These are phyloP conservation scores for Ryuthela nishihirai DNA, from an alignment of 2,888 invertebrate genomes.

Conservation along the genomic window DNA sequence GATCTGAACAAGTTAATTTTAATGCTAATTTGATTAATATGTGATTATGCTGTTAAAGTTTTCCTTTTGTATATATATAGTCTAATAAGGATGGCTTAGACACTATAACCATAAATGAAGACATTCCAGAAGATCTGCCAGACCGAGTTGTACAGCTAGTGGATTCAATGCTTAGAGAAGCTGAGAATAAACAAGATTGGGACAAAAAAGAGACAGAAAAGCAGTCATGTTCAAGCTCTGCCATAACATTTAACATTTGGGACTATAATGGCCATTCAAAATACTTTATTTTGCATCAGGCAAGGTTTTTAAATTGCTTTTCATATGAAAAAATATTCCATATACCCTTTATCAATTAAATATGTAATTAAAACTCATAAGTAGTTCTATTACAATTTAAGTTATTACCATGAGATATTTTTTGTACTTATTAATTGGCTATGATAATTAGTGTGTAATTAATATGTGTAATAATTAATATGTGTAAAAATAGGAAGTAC, in stretches of 20 bases:
- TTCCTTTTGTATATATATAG: constrained; percentile 4
- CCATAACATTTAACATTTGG: constrained; percentile 37
- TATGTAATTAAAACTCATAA: too few species aligned
- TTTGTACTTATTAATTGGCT: too few species aligned
- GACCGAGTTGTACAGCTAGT: constrained; percentile 48
- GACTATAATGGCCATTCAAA: constrained; percentile 39
- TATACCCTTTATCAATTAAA: too few species aligned
- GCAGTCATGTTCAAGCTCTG: constrained; percentile 6
- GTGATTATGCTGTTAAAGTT: not conserved
- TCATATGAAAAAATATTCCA: too few species aligned
- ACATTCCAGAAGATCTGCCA: constrained; percentile 44
- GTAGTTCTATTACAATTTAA: too few species aligned
- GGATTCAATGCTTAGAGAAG: constrained; percentile 46
- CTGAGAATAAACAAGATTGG: constrained; percentile 43
- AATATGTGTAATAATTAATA: too few species aligned
- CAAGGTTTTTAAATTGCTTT: too few species aligned
- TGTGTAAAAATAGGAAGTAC: too few species aligned
- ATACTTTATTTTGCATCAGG: constrained; percentile 39
- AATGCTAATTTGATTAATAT: not conserved
- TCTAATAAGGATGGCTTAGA: constrained; percentile 4
- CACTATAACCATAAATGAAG: constrained; percentile 6
- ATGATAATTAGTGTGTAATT: too few species aligned
- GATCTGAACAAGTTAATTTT: too few species aligned
- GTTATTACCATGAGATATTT: too few species aligned
- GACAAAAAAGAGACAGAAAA: constrained; percentile 50